phyloP scores from a whole-genome alignment of 2,113 vertebrate species.

The Serilophus lunatus region DNA sequence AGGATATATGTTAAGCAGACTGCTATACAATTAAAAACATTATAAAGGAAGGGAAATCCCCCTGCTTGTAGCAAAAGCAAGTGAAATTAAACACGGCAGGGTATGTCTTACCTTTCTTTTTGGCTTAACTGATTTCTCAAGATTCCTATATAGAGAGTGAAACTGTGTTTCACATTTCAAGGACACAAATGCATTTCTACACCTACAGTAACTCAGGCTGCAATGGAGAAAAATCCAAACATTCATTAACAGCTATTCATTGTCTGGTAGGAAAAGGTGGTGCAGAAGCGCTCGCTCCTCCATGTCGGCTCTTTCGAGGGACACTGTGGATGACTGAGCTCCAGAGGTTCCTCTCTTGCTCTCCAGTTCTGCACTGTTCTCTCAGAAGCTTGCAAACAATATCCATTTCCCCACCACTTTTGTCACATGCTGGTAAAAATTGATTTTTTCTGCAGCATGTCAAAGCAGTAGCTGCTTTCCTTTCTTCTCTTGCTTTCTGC shows the following conservation, averaged over 20 bases:
- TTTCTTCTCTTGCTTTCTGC: constrained; percentile 43
- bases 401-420: not conserved
- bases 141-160: not conserved
- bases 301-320: not conserved
- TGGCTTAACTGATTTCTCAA: constrained; percentile 17
- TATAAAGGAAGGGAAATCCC: not conserved
- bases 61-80: not conserved
- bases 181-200: not conserved
- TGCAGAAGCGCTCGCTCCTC: not conserved
- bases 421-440: not conserved
- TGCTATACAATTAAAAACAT: not conserved
- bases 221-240: constrained; percentile 11
- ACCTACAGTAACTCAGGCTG: constrained; percentile 2
- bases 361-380: not conserved
- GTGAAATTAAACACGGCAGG: not conserved
- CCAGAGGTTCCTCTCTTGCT: not conserved
- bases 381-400: not conserved
- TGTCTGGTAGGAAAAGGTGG: not conserved
- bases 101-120: constrained; percentile 2
- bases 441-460: constrained; percentile 26
- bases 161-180: constrained; percentile 26
- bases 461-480: constrained; percentile 10
- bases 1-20: constrained; percentile 6
- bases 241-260: not conserved
- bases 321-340: not conserved